Percentiles rank a stretch among this genome's conserved stretches.
phyloP scores from a whole-genome alignment of 2,888 invertebrate species.

The Timema cristinae region DNA sequence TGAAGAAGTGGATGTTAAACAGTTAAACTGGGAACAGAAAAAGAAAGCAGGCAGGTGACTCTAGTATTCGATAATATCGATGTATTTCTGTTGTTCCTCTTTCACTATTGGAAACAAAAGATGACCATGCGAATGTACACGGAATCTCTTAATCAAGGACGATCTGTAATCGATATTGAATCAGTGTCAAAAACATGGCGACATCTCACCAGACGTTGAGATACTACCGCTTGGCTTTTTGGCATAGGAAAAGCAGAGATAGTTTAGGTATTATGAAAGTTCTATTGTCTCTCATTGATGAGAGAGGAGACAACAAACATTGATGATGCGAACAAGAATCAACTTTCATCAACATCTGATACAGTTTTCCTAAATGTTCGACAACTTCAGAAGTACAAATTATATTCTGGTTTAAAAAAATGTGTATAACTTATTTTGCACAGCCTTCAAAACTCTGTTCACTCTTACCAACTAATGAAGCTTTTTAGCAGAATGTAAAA shows the following conservation, averaged over 20 bases:
- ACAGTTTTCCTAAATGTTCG: neutral
- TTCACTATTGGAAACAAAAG: neutral
- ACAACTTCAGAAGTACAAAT: neutral
- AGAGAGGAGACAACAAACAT: neutral
- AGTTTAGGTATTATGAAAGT: neutral
- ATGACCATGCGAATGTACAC: conserved; percentile 2
- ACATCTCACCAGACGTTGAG: neutral
- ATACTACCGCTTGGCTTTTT: neutral
- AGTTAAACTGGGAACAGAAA: neutral
- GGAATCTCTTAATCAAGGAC: neutral
- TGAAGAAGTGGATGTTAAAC: conserved; percentile 4
- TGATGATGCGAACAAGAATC: neutral
- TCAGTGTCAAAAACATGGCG: neutral
- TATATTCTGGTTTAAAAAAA: neutral
- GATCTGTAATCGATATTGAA: conserved; percentile 1
- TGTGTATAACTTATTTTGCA: neutral
- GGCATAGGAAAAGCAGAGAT: conserved; percentile 1
- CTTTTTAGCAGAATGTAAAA: no score
- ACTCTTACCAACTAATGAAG: neutral
- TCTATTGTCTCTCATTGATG: neutral
- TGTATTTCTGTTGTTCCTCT: neutral
- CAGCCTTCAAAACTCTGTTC: neutral
- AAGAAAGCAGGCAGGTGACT: neutral
- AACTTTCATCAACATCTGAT: neutral
- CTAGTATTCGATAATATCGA: neutral